These are phyloP conservation scores for Prionchulus punctatus DNA, from an alignment of 2,888 invertebrate species.

Conservation along the genomic window DNA sequence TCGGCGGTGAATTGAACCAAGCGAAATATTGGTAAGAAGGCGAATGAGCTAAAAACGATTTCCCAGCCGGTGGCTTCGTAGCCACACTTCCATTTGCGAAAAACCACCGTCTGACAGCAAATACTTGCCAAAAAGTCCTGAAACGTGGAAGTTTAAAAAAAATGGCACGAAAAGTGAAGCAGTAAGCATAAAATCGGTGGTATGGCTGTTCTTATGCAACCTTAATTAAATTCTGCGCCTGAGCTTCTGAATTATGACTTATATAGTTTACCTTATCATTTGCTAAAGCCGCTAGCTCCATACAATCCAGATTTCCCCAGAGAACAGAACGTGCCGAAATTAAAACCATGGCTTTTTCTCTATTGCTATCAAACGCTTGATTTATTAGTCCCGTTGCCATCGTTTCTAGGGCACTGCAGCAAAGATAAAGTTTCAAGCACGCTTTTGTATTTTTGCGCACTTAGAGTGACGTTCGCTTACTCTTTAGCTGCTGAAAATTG, in stretches of 20 bases:
- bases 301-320: slow-evolving; percentile 6
- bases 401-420: slow-evolving; percentile 5
- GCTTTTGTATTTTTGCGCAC: not conserved
- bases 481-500: not conserved
- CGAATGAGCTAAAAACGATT: slow-evolving; percentile 3
- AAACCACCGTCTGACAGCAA: slow-evolving; percentile 23
- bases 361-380: not conserved
- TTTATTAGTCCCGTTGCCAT: not conserved
- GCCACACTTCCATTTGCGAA: not conserved
- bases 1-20: slow-evolving; percentile 2
- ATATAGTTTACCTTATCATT: slow-evolving; percentile 5
- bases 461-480: not conserved
- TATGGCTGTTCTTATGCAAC: not conserved
- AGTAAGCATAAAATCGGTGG: not conserved
- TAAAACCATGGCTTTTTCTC: not conserved
- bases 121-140: slow-evolving; percentile 30
- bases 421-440: not conserved
- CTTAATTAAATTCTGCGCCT: too few relatives aligned
- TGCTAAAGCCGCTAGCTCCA: slow-evolving; percentile 9
- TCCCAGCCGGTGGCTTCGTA: slow-evolving; percentile 1
- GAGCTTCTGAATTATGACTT: too few relatives aligned
- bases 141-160: too few relatives aligned
- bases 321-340: not conserved
- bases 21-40: slow-evolving; percentile 3
- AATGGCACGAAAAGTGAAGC: not conserved